Evolutionary conservation across 2,113 vertebrate genomes (phyloP), one percentile per base, ranked within the genome.

Genomic region (Carassius carassius): DNA sequence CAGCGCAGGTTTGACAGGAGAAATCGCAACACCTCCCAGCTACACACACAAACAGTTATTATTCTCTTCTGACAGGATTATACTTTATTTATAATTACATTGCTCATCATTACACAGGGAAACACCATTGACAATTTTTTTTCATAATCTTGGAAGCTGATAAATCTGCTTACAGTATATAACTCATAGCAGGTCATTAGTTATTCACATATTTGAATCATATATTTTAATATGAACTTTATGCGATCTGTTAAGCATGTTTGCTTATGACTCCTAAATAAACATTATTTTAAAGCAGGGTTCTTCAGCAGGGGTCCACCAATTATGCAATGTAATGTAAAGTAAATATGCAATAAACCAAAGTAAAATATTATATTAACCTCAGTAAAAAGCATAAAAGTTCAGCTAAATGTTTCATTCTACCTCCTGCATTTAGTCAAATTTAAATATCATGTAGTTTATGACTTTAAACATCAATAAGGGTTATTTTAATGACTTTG

Each of bases 21-120:
- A 89, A 99, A 99, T 21, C 98, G 93, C 93, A 97, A 90, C 82
- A 99, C 98, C 93, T 99, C 98, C 98, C 98, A 99, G 91, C 98
- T 99, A 88, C 86, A 87, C 92, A 29, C 63, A 77, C 35, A 85
- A 32, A 47, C 44, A 11, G 44, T 11, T 47, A 47, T 47, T 12
- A 47, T 47, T 2, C 44, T 47, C 2, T 47, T 12, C 10, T 47
- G 44, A 47, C 11, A 47, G 44, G 44, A 12, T 3, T 47, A 47
- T 47, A 47, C 37, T 41, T 5, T 7, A 41, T 41, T 41, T 41
- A 41, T 7, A 1, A 41, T 7, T 41, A 41, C 37, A 41, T 41
- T 41, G 11, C 44, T 47, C 3, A 47, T 47, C 3, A 47, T 12
- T 47, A 12, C 44, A 47, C 44, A 47, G 44, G 51, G 1, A 54